phyloP scores from a whole-genome alignment of 2,113 vertebrate species.

The Nettapus auritus region DNA sequence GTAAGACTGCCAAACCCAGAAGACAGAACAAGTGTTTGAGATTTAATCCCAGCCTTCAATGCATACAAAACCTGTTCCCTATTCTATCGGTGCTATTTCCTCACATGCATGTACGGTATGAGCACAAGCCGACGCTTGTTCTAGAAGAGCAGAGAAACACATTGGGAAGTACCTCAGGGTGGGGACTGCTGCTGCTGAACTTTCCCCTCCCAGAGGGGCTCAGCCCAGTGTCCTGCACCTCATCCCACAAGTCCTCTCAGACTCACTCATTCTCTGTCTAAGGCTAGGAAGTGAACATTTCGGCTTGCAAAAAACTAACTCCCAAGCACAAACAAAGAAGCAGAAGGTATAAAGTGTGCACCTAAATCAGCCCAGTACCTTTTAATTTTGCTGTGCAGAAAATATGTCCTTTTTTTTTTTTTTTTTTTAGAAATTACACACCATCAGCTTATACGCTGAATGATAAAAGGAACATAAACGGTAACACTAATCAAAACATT shows the following conservation, averaged over 20 bases:
- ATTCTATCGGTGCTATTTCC: not conserved
- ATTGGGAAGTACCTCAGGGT: not conserved
- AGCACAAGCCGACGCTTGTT: not conserved
- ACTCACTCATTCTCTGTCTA: not conserved
- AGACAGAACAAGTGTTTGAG: not conserved
- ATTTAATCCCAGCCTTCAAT: not conserved
- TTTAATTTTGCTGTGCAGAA: not conserved
- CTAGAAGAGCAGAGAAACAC: not conserved
- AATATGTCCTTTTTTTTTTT: not conserved
- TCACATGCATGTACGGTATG: rapidly evolving
- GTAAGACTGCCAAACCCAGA: not conserved
- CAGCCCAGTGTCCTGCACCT: not conserved
- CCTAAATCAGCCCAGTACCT: not conserved
- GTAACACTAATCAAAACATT: not conserved
- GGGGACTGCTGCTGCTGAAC: not conserved
- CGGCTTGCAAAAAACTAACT: not conserved
- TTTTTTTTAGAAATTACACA: not conserved
- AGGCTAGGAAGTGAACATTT: too few species aligned
- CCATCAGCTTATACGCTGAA: not conserved
- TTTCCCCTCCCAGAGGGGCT: not conserved
- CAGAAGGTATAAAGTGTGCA: not conserved
- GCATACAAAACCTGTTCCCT: not conserved
- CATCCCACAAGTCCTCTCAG: not conserved
- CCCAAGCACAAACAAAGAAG: not conserved
- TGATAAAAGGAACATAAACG: not conserved